Conservation (phyloP, 1,140 invertebrate genomes). For the Telenomus remus region DNA sequence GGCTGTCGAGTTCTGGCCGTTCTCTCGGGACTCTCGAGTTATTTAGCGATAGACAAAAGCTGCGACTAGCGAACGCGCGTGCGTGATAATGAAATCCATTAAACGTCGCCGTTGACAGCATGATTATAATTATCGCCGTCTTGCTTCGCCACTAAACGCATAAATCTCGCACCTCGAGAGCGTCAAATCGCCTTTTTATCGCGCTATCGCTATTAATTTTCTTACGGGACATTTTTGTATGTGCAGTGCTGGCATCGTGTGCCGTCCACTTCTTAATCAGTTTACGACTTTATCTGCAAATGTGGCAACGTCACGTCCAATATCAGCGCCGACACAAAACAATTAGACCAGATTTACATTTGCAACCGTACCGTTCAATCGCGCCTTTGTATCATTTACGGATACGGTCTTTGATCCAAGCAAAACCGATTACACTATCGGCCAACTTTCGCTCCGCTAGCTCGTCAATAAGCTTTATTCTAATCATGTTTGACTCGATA, state of each 20-base stretch:
- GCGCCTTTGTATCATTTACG: conserved; percentile 19
- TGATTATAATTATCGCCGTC: conserved; percentile 61
- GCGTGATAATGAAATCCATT: conserved; percentile 68
- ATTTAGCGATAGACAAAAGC: neutral
- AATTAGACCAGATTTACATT: conserved; percentile 36
- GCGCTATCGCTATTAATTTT: conserved; percentile 30
- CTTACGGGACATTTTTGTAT: conserved; percentile 10
- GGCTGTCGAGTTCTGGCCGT: conserved; percentile 35
- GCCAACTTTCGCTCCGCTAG: conserved; percentile 1
- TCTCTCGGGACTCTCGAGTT: conserved; percentile 3
- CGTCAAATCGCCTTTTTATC: conserved; percentile 32
- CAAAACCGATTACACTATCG: conserved; percentile 16
- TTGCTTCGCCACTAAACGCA: conserved; percentile 26
- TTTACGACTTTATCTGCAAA: conserved; percentile 35
- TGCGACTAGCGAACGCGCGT: conserved; percentile 3
- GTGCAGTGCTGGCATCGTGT: conserved; percentile 12
- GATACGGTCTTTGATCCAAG: conserved; percentile 16
- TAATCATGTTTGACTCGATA: neutral
- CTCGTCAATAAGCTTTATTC: neutral
- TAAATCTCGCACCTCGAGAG: conserved; percentile 37
- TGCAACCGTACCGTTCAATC: conserved; percentile 17
- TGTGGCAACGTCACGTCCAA: conserved; percentile 13
- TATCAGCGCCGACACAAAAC: conserved; percentile 13
- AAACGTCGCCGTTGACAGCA: conserved; percentile 54
- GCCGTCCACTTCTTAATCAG: conserved; percentile 29